Conservation (phyloP, 2,797 vertebrate species). For the Sebastes trivittatus region DNA sequence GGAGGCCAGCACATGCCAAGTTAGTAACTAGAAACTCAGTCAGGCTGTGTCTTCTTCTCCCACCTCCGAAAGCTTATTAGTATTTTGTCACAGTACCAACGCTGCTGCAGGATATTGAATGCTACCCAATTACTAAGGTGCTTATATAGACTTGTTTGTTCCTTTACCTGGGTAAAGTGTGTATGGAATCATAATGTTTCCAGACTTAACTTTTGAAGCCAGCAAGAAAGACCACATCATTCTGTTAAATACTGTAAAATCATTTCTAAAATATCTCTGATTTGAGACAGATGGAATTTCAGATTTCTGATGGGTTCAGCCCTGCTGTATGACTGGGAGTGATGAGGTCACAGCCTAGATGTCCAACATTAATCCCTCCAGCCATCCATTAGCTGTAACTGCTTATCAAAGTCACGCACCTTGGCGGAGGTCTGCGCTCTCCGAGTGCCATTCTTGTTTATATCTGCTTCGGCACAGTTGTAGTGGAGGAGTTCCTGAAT, state of each 20-base stretch:
- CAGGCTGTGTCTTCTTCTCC: constrained; percentile 28
- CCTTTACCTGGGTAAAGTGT: constrained; percentile 51
- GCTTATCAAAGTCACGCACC: neutral
- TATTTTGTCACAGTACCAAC: constrained; percentile 63
- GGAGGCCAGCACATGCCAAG: constrained; percentile 35
- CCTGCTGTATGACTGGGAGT: too few species aligned
- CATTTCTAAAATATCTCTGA: neutral
- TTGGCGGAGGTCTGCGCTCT: too few species aligned
- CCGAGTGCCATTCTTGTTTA: too few species aligned
- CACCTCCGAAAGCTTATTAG: constrained; percentile 64
- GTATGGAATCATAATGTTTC: constrained; percentile 57
- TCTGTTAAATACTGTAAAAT: constrained; percentile 10
- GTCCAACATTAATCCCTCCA: neutral
- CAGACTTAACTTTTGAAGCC: constrained; percentile 20
- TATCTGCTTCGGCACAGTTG: too few species aligned
- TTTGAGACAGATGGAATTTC: constrained; percentile 10
- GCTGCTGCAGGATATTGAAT: constrained; percentile 68
- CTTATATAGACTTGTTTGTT: constrained; percentile 66
- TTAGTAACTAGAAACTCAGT: constrained; percentile 48
- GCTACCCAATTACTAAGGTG: constrained; percentile 60
- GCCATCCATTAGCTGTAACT: neutral
- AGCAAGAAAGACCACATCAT: neutral
- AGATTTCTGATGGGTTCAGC: neutral
- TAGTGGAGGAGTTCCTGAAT: too few species aligned
- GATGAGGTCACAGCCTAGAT: neutral